phyloP scores from a whole-genome alignment of 2,888 invertebrate species.

The Glyphotaelius pellucidus region DNA sequence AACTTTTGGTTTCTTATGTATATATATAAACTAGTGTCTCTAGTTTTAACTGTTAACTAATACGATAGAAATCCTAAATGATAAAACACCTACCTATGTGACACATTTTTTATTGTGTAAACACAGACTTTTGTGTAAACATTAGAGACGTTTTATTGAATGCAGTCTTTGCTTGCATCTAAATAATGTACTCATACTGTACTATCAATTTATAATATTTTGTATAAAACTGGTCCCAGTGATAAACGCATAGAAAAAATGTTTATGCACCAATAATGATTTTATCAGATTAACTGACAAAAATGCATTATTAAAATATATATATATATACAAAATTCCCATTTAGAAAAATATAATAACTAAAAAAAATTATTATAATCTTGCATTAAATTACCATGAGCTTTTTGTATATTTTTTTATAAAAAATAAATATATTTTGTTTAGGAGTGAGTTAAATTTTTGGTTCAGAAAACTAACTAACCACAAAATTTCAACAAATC shows the following conservation, averaged over 20 bases:
- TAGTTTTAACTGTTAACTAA: background rate
- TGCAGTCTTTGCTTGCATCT: background rate
- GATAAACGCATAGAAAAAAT: background rate
- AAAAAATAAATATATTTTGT: background rate
- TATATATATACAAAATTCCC: too few species aligned
- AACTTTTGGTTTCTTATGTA: background rate
- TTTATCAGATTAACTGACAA: background rate
- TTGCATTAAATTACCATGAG: too few species aligned
- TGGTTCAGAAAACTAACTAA: background rate
- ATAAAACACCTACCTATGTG: background rate
- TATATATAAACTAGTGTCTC: background rate
- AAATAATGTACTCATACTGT: background rate
- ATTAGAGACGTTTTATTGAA: background rate
- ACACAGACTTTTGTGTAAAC: background rate
- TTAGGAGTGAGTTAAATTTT: background rate
- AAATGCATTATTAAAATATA: too few species aligned
- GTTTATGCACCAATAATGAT: background rate
- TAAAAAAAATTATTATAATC: background rate
- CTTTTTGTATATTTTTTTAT: background rate
- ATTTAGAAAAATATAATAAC: background rate
- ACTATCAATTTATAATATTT: background rate
- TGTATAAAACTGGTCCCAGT: background rate
- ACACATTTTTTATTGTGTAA: background rate
- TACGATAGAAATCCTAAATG: background rate
- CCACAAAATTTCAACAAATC: conserved; percentile 1